phyloP scores from a whole-genome alignment of 2,113 vertebrate species.

The Ptilorrhoa leucosticta region DNA sequence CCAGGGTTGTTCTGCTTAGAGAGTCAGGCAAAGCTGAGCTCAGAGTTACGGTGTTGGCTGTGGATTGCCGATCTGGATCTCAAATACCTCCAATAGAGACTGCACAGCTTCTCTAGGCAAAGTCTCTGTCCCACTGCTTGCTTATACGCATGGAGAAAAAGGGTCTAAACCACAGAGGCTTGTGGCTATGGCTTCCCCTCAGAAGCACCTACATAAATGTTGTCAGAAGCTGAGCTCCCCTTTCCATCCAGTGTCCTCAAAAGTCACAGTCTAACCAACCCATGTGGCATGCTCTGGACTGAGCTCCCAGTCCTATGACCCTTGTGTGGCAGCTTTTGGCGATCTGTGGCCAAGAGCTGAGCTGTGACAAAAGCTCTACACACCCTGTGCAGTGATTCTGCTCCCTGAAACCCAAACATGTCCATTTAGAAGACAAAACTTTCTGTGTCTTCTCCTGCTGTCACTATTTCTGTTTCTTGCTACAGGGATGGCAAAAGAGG shows the following conservation, averaged over 20 bases:
- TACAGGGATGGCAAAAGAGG: background rate
- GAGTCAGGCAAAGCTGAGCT: background rate
- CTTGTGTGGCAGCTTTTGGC: background rate
- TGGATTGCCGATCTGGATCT: background rate
- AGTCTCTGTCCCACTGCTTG: background rate
- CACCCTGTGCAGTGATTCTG: background rate
- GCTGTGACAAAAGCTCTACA: background rate
- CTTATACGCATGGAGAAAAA: accelerated
- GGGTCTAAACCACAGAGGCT: background rate
- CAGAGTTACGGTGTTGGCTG: background rate
- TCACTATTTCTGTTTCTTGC: background rate
- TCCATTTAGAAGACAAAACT: background rate
- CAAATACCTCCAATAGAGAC: background rate
- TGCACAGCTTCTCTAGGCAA: background rate
- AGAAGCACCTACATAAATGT: background rate
- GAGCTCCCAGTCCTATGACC: background rate
- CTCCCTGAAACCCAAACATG: background rate
- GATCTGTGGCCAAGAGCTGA: background rate
- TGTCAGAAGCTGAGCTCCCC: background rate
- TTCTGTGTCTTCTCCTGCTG: background rate
- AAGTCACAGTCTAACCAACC: background rate
- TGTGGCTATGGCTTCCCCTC: background rate
- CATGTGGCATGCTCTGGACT: background rate
- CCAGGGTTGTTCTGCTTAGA: background rate
- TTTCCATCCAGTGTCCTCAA: background rate